Evolutionary conservation across 1,140 invertebrate genomes (phyloP), one percentile per base, ranked within the genome.

Genomic region (Rhagoletis pomonella): DNA sequence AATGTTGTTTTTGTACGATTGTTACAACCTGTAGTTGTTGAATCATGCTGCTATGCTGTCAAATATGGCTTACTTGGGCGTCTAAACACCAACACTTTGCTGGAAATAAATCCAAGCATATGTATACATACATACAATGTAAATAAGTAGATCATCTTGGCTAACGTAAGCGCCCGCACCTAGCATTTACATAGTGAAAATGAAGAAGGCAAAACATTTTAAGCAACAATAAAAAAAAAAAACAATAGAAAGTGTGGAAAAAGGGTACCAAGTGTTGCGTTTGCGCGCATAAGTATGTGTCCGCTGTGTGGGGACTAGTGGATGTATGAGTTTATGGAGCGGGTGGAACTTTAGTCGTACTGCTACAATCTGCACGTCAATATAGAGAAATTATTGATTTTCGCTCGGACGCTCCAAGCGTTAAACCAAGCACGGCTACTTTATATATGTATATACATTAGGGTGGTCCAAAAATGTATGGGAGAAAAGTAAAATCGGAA

Each of bases 361-460:
- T 10, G 5, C 50, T 55, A 10, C 50, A 55, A 55, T 10, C 2
- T 55, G 50, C 50, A 7, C 50, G 50, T 55, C 50, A 55, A 55
- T 55, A 55, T 39, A 42, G 39, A 73, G 67, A 73, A 44, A 73
- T 17, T 73, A 73, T 73, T 73, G 67, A 73, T 73, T 73, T 73
- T 47, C 39, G 19, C 14, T 7, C 14, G 42, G 50, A 10, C 50
- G 10, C 5, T 7, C 50, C 50, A 55, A 7, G 50, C 50, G 50
- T 10, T 55, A 55, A 55, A 10, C 50, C 10, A 55, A 55, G 50
- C 50, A 10, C 50, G 5, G 10, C 50, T 55, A 29, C 29, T 29
- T 29, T 29, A 29, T 29, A 29, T 29, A 29, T 29, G 29, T 29
- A 29, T 29, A 29, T 29, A 29, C 29, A 29, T 29, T n/a, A n/a